A percentile compares a stretch with the other conserved stretches of the same genome.
Conservation (phyloP, 1,140 invertebrate species). For the Pseudomyrmex sp. region DNA sequence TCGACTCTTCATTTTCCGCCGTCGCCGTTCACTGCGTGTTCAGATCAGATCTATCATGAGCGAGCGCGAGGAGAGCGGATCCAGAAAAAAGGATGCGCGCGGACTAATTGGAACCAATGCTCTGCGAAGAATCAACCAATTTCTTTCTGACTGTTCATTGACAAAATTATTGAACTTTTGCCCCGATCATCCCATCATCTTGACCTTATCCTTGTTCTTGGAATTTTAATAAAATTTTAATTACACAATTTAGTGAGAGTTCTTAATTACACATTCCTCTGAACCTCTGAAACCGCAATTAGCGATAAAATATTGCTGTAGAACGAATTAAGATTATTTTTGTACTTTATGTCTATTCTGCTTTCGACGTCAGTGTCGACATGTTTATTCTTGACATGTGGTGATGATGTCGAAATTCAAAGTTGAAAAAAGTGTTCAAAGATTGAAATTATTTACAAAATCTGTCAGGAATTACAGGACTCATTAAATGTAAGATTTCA, state of each 20-base stretch:
- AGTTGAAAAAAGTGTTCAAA: too few relatives aligned
- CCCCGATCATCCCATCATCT: constrained; percentile 68
- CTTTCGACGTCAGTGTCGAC: too few relatives aligned
- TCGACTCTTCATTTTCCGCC: background rate
- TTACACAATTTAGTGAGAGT: constrained; percentile 69
- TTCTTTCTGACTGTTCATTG: constrained; percentile 33
- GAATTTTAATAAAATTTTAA: constrained; percentile 83
- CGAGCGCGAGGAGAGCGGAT: background rate
- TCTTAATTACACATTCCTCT: background rate
- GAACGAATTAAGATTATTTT: too few relatives aligned
- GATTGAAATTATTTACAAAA: too few relatives aligned
- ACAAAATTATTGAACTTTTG: constrained; percentile 57
- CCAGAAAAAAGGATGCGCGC: background rate
- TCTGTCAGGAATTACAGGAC: too few relatives aligned
- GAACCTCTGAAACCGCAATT: background rate
- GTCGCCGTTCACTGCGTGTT: constrained; percentile 2
- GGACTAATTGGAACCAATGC: background rate
- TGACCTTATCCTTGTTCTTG: constrained; percentile 66
- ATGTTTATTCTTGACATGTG: too few relatives aligned
- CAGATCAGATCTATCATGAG: constrained; percentile 1
- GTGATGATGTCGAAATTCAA: too few relatives aligned
- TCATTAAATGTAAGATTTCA: too few relatives aligned
- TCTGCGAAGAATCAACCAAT: constrained; percentile 9
- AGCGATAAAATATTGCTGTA: background rate
- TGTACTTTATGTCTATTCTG: too few relatives aligned